Evolutionary conservation across 2,797 vertebrate species (phyloP), one percentile per base, ranked within the genome.

Genomic region (Macrochelys suwanniensis): DNA sequence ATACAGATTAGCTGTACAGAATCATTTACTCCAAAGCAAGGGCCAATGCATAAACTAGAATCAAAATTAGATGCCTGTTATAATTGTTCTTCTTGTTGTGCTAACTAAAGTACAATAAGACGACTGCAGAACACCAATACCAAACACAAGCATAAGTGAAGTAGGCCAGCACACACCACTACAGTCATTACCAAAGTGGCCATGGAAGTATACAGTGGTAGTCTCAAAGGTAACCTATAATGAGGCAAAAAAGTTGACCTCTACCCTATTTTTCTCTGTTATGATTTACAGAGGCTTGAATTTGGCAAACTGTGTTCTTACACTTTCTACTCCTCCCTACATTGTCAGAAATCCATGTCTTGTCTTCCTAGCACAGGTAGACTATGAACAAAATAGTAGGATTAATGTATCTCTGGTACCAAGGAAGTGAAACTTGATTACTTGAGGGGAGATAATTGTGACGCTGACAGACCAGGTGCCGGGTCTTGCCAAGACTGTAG

Each of bases 121-220:
- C 87, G 93, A 94, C 89, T 96, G 96, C 89, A 95, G 89, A 89
- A 3, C 61, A 80, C 80, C 89, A 96, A 93, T 93, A 96, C 87
- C 87, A 85, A 79, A 93, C 86, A 90, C 5, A 19, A 45, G 6
- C 59, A 68, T 5, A 45, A 12, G n/a, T 2, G 79, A 79, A 74
- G n/a, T 68, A 86, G 56, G n/a, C 11, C 68, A 45, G 21, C 19
- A 74, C 88, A 7, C 45, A 23, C 1, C 42, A 6, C 2, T 80
- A 31, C 12, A 33, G 21, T 12, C 84, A 65, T 42, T 49, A 2
- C 7, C 26, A 33, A 68, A 47, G 74, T 13, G 71, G 71, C 6
- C 4, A 42, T 68, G 25, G 54, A 82, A 71, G 37, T 31, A 82
- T 15, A 13, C 23, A 6, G 51, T 2, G 11, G 61, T 56, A 68